phyloP scores from a whole-genome alignment of 2,113 vertebrate genomes.

The Anarhynchus alexandrinus region DNA sequence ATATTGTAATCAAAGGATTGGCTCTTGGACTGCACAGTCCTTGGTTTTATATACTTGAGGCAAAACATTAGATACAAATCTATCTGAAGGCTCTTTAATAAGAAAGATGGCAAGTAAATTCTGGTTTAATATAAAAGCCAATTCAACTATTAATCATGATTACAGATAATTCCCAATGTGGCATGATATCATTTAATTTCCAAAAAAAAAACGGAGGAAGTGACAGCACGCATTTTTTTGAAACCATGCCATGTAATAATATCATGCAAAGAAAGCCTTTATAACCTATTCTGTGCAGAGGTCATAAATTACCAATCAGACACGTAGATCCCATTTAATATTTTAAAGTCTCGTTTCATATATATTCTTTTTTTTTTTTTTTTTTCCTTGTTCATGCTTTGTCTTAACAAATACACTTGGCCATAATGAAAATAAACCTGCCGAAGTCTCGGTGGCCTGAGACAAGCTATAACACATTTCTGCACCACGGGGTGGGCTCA shows the following conservation, averaged over 20 bases:
- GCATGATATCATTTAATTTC: slow-evolving; percentile 57
- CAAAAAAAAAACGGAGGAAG: slow-evolving; percentile 21
- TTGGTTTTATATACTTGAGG: neutral
- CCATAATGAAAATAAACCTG: slow-evolving; percentile 78
- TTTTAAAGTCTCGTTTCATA: slow-evolving; percentile 61
- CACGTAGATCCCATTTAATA: slow-evolving; percentile 59
- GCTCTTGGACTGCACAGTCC: neutral
- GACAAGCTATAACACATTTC: slow-evolving; percentile 84
- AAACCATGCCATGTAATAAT: slow-evolving; percentile 4
- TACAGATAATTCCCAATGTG: slow-evolving; percentile 60
- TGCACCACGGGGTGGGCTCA: slow-evolving; percentile 73
- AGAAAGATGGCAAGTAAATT: slow-evolving; percentile 64
- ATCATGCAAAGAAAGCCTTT: neutral
- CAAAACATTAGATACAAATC: slow-evolving; percentile 46
- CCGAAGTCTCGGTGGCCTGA: slow-evolving; percentile 74
- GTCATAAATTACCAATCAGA: slow-evolving; percentile 69
- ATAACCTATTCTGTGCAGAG: neutral
- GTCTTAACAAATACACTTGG: slow-evolving; percentile 75
- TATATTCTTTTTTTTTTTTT: neutral
- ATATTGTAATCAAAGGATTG: neutral
- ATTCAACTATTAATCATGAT: slow-evolving; percentile 67
- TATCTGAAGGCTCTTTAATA: slow-evolving; percentile 48
- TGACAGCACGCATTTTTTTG: slow-evolving; percentile 21
- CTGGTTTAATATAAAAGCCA: slow-evolving; percentile 63
- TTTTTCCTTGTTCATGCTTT: slow-evolving; percentile 60